Evolutionary conservation across 2,888 invertebrate species (phyloP), one percentile per base, ranked within the genome.

Genomic region (Drosophila neonasuta): DNA sequence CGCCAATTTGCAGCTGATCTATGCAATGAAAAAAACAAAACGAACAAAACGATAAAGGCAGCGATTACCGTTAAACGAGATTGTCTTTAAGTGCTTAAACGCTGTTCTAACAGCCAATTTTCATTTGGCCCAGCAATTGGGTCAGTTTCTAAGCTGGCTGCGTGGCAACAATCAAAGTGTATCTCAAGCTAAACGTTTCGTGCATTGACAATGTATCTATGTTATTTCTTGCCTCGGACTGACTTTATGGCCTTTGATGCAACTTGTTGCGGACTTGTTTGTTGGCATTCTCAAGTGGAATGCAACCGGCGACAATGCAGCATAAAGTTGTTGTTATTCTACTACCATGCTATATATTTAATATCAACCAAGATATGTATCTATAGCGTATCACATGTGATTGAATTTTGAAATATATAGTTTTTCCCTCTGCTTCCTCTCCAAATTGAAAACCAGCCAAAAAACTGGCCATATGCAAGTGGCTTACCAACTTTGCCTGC

Each of bases 221-320:
- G 36, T 45, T 55, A 13, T 44, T 8, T 54, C 6, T 54, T 58
- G 45, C 34, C 11, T 48, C 71, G n/a, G 5, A 71, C 65, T 66
- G 59, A 74, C 66, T 71, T 71, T 66, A 71, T 86, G 87, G 82
- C 72, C 85, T 86, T 84, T 84, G 71, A 79, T 75, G 74, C 77
- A 79, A 78, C 78, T 75, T 65, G 71, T 62, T 79, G 74, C 67
- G 64, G 66, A 86, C 80, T 75, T 63, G 80, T 86, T 77, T 70
- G 77, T 57, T 78, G 71, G 76, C 84, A 84, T 81, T 81, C 84
- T 79, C 56, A 61, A 67, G 36, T 15, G 65, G 57, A 57, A 42
- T 54, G 61, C 59, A 41, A 60, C 36, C 32, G 61, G 30, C 62
- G 34, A 74, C 64, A 78, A 58, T 74, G 62, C 49, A 58, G 62